A percentile compares a stretch with the other conserved stretches of the same genome.
Evolutionary conservation across 2,113 vertebrate genomes (phyloP).

Genomic region (Indicator indicator): DNA sequence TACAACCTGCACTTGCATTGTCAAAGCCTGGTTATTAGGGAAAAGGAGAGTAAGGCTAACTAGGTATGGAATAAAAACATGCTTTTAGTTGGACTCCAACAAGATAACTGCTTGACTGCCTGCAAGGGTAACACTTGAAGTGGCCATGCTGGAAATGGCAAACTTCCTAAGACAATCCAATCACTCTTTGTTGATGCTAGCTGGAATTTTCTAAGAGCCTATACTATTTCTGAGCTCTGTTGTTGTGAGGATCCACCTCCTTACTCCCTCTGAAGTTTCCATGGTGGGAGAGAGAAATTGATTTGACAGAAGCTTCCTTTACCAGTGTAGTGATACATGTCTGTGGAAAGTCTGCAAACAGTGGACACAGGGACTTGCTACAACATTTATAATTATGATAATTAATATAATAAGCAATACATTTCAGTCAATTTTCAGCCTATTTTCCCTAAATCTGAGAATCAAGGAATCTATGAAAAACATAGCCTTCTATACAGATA

Average conservation of each 20-base stretch:
- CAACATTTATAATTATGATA: neutral
- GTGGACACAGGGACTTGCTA: neutral
- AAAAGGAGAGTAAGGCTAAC: neutral
- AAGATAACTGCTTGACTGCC: neutral
- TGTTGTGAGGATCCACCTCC: neutral
- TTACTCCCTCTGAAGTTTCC: neutral
- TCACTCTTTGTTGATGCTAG: neutral
- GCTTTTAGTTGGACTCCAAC: neutral
- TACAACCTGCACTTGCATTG: neutral
- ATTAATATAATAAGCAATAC: neutral
- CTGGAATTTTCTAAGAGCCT: neutral
- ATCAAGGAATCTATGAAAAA: neutral
- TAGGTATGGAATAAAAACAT: neutral
- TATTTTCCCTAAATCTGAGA: neutral
- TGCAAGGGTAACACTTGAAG: neutral
- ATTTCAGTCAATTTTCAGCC: neutral
- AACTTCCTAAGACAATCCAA: neutral
- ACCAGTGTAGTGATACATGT: neutral
- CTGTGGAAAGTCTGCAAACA: neutral
- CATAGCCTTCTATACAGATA: neutral
- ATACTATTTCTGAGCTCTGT: neutral
- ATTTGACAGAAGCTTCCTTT: neutral
- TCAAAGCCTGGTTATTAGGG: neutral
- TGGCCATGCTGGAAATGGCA: neutral
- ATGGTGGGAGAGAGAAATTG: rapidly evolving